These are phyloP conservation scores for Barnardius zonarius DNA, from an alignment of 2,113 vertebrate species.

Conservation along the genomic window DNA sequence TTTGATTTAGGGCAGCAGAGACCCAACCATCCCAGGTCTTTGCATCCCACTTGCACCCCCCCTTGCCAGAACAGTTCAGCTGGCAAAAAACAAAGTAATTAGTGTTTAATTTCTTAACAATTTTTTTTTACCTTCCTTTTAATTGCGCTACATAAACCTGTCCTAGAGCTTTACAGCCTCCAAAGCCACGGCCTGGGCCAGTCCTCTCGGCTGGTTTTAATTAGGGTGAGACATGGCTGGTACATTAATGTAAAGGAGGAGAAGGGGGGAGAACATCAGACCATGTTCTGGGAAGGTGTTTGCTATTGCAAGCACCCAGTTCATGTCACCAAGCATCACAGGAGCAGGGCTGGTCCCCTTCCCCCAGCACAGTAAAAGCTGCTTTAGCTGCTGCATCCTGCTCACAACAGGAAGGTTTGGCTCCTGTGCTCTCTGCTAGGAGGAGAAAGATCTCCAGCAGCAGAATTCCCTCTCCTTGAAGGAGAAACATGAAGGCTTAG, in stretches of 20 bases:
- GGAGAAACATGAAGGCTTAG: not conserved
- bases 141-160: conserved; percentile 82
- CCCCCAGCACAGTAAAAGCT: not conserved
- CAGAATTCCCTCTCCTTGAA: not conserved
- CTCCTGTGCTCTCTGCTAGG: rapidly evolving
- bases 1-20: conserved; percentile 61
- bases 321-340: not conserved
- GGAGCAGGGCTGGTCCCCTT: not conserved
- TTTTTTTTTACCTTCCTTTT: conserved; percentile 78
- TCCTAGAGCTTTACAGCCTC: conserved; percentile 79
- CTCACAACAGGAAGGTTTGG: rapidly evolving
- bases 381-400: not conserved
- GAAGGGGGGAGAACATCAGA: not conserved
- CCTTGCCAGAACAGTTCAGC: conserved; percentile 64
- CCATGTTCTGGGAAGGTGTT: conserved; percentile 30
- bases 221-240: conserved; percentile 74
- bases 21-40: conserved; percentile 21
- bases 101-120: conserved; percentile 81
- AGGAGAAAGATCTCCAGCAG: not conserved
- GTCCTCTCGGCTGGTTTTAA: conserved; percentile 77
- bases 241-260: conserved; percentile 57
- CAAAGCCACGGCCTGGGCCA: conserved; percentile 68
- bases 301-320: conserved; percentile 15
- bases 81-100: conserved; percentile 66
- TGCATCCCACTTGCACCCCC: conserved; percentile 44